phyloP scores from a whole-genome alignment of 2,797 vertebrate species.

The Fistularia commersonii region DNA sequence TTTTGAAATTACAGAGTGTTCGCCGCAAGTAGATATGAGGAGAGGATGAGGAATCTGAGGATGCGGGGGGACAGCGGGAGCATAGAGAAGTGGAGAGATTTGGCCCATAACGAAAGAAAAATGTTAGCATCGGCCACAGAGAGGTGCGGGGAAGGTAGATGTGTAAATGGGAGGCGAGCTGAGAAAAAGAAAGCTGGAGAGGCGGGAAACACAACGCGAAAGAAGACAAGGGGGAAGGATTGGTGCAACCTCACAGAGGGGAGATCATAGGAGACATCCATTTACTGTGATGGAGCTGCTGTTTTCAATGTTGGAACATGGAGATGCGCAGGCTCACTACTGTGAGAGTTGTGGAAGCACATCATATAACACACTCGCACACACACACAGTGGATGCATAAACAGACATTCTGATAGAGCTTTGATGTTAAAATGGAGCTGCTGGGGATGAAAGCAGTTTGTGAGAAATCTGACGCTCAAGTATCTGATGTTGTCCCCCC shows the following conservation, averaged over 20 bases:
- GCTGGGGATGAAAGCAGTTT: constrained; percentile 62
- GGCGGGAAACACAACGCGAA: constrained; percentile 17
- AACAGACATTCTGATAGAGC: constrained; percentile 30
- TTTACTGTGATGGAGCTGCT: constrained; percentile 54
- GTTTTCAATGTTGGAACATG: constrained; percentile 52
- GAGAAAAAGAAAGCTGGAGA: constrained; percentile 4
- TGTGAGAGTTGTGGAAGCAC: constrained; percentile 37
- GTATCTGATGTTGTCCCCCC: constrained; percentile 52
- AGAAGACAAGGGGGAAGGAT: constrained; percentile 5
- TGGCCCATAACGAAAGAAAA: constrained; percentile 38
- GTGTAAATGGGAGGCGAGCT: constrained; percentile 23
- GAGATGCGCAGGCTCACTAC: constrained; percentile 26
- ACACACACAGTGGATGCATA: not conserved
- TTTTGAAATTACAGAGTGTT: not conserved
- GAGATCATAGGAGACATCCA: constrained; percentile 63
- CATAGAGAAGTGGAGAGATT: constrained; percentile 42
- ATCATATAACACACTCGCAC: constrained; percentile 36
- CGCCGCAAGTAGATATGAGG: constrained; percentile 31
- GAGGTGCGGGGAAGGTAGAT: constrained; percentile 25
- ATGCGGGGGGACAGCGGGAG: constrained; percentile 50
- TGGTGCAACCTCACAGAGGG: constrained; percentile 23
- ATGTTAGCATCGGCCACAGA: constrained; percentile 32
- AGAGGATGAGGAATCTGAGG: constrained; percentile 18
- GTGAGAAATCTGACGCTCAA: constrained; percentile 57
- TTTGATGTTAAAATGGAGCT: constrained; percentile 69